A percentile compares a stretch with the other conserved stretches of the same genome.
Conservation (phyloP, 2,888 invertebrate species). For the Amphipoea lucens region DNA sequence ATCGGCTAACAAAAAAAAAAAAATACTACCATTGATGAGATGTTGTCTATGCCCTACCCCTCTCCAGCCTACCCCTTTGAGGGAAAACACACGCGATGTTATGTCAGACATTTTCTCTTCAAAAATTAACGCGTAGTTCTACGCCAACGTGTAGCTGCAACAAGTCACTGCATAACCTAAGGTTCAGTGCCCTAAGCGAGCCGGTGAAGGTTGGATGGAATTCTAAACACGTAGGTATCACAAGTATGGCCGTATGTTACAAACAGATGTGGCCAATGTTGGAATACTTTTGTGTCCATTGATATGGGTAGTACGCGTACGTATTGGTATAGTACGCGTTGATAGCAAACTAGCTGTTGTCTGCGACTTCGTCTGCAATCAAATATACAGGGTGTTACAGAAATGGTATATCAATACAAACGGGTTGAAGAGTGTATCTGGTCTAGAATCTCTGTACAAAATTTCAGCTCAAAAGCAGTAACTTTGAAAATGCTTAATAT, state of each 20-base stretch:
- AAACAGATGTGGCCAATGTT: conserved; percentile 25
- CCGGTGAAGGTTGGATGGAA: conserved; percentile 41
- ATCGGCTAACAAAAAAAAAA: too few species aligned
- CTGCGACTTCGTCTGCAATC: too few species aligned
- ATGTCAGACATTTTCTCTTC: conserved; percentile 4
- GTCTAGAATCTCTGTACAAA: too few species aligned
- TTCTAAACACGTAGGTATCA: conserved; percentile 44
- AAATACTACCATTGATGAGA: too few species aligned
- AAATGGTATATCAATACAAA: too few species aligned
- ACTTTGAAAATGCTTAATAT: too few species aligned
- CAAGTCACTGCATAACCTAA: conserved; percentile 31
- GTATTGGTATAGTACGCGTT: too few species aligned
- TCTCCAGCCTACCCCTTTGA: neutral
- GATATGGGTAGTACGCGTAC: neutral
- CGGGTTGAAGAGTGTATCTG: too few species aligned
- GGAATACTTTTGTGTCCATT: neutral
- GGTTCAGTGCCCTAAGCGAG: conserved; percentile 51
- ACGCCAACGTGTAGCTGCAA: conserved; percentile 4
- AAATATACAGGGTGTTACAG: too few species aligned
- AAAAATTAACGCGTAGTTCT: neutral
- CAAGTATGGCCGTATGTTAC: conserved; percentile 25
- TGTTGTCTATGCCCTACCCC: too few species aligned
- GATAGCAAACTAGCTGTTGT: too few species aligned
- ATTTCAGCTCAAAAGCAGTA: too few species aligned
- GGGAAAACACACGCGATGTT: neutral